Evolutionary conservation across 2,888 invertebrate species (phyloP).

Genomic region (Pecten maximus): DNA sequence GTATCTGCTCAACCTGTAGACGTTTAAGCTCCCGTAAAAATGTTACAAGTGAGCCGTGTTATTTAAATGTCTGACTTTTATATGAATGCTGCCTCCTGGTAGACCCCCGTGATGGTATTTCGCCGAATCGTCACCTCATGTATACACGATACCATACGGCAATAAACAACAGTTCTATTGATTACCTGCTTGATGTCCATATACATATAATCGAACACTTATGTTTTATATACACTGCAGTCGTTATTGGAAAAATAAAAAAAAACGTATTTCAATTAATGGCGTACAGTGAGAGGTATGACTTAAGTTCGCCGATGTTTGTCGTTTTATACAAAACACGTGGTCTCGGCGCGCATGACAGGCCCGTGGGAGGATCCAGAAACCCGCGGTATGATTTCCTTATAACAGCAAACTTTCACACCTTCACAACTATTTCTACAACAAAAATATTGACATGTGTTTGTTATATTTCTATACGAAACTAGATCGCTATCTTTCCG

Average conservation of each 20-base stretch:
- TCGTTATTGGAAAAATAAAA: not conserved
- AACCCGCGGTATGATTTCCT: not conserved
- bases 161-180: slow-evolving; percentile 8
- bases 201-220: not conserved
- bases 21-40: not conserved
- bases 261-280: not conserved
- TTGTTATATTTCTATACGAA: slow-evolving; percentile 31
- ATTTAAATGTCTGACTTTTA: not conserved
- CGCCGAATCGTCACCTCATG: not conserved
- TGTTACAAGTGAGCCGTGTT: not conserved
- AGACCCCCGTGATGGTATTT: not conserved
- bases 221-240: not conserved
- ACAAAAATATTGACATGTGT: not conserved
- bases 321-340: not conserved
- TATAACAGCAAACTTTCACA: not conserved
- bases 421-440: slow-evolving; percentile 8
- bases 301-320: not conserved
- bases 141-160: not conserved
- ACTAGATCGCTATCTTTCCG: not conserved
- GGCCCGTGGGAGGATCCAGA: not conserved
- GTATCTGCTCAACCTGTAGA: not conserved
- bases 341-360: not conserved
- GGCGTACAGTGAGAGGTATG: not conserved
- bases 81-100: not conserved
- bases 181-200: not conserved